phyloP scores from a whole-genome alignment of 2,888 invertebrate genomes.

The Dilophus febrilis region DNA sequence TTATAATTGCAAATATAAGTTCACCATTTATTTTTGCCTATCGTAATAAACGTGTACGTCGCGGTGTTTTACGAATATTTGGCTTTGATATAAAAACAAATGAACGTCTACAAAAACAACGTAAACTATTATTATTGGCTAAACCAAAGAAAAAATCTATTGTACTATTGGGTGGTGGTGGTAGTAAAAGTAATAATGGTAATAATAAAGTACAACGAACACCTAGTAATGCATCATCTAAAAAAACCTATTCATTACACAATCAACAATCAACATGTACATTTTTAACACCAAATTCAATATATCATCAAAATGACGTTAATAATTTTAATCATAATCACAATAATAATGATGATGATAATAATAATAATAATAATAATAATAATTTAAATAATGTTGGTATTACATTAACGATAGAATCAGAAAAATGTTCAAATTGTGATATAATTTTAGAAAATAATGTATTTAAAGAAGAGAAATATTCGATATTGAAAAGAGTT shows the following conservation, averaged over 20 bases:
- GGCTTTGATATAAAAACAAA: conserved; percentile 21
- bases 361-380: neutral
- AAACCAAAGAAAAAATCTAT: conserved; percentile 16
- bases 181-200: too few species aligned
- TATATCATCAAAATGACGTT: too few species aligned
- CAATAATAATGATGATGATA: too few species aligned
- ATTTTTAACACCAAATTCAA: too few species aligned
- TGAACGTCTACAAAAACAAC: conserved; percentile 18
- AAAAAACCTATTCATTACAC: conserved; percentile 26
- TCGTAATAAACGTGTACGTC: conserved; percentile 29
- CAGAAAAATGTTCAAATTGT: conserved; percentile 15
- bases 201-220: conserved; percentile 23
- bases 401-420: conserved; percentile 2
- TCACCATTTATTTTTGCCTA: conserved; percentile 31
- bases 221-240: conserved; percentile 26
- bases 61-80: conserved; percentile 27
- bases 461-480: conserved; percentile 10
- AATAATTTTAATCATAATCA: too few species aligned
- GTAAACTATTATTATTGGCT: conserved; percentile 8
- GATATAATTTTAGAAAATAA: conserved; percentile 3
- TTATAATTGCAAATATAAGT: conserved; percentile 26
- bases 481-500: conserved; percentile 23
- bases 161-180: too few species aligned
- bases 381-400: neutral
- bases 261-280: conserved; percentile 23